Base-by-base conservation (phyloP, 1,140 invertebrate genomes). In the Leucophenga varia region DNA sequence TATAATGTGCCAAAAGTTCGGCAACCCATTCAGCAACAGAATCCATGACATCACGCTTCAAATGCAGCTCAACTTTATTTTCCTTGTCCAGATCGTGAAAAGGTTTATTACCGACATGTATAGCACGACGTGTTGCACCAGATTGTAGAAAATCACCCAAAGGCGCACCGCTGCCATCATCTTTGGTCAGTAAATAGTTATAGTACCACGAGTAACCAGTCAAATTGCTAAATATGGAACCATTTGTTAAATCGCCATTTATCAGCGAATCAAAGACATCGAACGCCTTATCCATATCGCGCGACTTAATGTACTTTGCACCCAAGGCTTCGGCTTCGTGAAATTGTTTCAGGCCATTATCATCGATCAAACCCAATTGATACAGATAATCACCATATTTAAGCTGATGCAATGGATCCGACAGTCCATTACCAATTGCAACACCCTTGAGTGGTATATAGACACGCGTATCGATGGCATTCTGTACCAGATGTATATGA, bases 351-450 rank as follows among this genome's bases (percentile, higher is more conserved):
- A 80, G 77, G 4, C 81, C 81, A 52, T 84, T 83, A 40, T 79
- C 78, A 65, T 91, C 91, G 34, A 93, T 75, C 2, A 93, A 76
- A 1, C 91, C 91, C 34, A 90, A 73, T 61, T 89, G 86, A 68
- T 89, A 93, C 35, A 95, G 80, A 76, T 90, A 90, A 55, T 88
- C 83, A 7, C 88, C 86, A 67, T 93, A 93, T 9, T 85, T 72
- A 0, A 90, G 65, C 77, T 92, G 90, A 68, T 88, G 83, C 19
- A 84, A 77, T 0, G 91, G 91, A 77, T 94, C 92, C 49, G 83
- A 86, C 0, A 92, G 76, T 0, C 91, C 91, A 77, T 94, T 91
- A 1, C 91, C 91, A 64, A 95, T 93, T 0, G 88, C 86, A 49
- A 95, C 71, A 21, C 87, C 87, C 74, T 85, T 82, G 0, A 89